Evolutionary conservation across 2,888 invertebrate species (phyloP), one percentile per base, ranked within the genome.

Genomic region (Protodeltote pygarga): DNA sequence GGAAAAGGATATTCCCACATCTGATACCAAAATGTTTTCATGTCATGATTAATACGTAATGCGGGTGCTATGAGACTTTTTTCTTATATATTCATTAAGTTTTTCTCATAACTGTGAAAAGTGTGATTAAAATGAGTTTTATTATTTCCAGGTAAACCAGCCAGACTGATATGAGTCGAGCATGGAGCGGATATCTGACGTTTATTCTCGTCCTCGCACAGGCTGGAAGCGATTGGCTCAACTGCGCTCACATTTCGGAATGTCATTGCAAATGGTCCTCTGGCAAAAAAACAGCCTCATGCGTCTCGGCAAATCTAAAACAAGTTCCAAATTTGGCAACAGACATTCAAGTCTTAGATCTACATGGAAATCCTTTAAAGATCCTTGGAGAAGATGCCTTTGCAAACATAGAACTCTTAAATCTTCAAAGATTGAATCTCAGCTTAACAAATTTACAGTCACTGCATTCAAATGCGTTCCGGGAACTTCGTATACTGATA

Each of bases 211-310:
- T 85, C 50, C 66, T 83, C 39, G 75, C 77, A 28, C 75, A 80
- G 13, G 78, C 82, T 33, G 91, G 80, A 45, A 85, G 91, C 69
- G 97, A 97, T 83, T 97, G 97, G 97, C 95, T 96, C 35, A 96
- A 95, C 83, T 97, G 97, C 83, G 96, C 96, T 59, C 93, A 94
- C 39, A 85, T 91, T 38, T 61, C 80, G 62, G 95, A 95, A 70
- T 98, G 98, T 82, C 94, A 95, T 71, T 98, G 98, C 94, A 97
- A 97, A 89, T 98, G 98, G 98, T 95, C 96, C 3, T 96, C 96
- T 29, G 97, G 97, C 39, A 98, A 98, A 85, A 97, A 97, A 83
- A 96, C 97, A 2, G 97, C 97, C 5, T 93, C 96, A 31, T 98
- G 98, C 84, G 94, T 94, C 47, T 94, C 96, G 54, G 95, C 95